Conservation (phyloP, 2,113 vertebrate genomes). For the Channa argus region DNA sequence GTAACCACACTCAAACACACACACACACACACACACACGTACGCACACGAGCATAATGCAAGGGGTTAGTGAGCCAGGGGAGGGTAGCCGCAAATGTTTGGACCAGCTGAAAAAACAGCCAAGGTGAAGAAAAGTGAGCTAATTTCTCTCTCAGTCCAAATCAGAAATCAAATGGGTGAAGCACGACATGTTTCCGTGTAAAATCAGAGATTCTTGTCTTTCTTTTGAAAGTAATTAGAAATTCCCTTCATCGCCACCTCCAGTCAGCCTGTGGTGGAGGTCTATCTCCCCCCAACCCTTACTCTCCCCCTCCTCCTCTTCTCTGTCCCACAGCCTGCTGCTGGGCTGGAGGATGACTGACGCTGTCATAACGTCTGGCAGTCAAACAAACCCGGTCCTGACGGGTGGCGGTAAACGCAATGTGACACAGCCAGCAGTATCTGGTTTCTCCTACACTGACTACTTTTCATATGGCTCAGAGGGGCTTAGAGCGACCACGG, state of each 20-base stretch:
- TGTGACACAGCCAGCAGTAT: slow-evolving; percentile 83
- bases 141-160: background rate
- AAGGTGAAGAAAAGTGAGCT: background rate
- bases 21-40: slow-evolving; percentile 8
- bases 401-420: slow-evolving; percentile 78
- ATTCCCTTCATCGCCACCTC: slow-evolving; percentile 23
- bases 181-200: background rate
- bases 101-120: too few species aligned
- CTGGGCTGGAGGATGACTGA: slow-evolving; percentile 79
- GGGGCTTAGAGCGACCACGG: slow-evolving; percentile 77
- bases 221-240: slow-evolving; percentile 4
- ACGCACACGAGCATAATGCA: slow-evolving; percentile 20
- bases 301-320: slow-evolving; percentile 18
- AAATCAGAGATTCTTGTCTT: slow-evolving; percentile 8
- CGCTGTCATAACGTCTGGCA: slow-evolving; percentile 81
- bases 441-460: slow-evolving; percentile 78
- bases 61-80: slow-evolving; percentile 31
- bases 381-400: slow-evolving; percentile 72
- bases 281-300: slow-evolving; percentile 1
- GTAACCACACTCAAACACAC: slow-evolving; percentile 18
- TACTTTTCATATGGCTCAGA: slow-evolving; percentile 82
- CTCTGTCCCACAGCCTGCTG: slow-evolving; percentile 64
- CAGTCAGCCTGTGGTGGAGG: slow-evolving; percentile 39
- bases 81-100: background rate
- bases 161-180: background rate